These are phyloP conservation scores for Nanorana parkeri DNA, from an alignment of 2,113 vertebrate species.

Conservation along the genomic window DNA sequence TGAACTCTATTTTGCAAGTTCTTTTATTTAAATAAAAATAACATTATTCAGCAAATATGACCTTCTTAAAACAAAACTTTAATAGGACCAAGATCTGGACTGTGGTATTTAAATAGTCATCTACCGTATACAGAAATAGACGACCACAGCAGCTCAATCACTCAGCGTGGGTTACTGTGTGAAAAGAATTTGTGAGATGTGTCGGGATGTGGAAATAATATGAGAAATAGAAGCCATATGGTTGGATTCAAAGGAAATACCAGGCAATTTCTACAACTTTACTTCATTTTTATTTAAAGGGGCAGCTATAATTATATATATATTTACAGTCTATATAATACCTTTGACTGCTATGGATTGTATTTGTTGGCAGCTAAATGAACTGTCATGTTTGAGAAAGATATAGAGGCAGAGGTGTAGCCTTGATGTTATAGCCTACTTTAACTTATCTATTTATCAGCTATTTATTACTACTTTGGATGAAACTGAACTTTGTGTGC, in stretches of 20 bases:
- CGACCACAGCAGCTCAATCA: conserved; percentile 50
- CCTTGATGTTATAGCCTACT: no score
- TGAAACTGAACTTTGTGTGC: no score
- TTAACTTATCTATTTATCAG: no score
- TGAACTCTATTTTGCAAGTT: neutral
- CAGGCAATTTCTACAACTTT: conserved; percentile 72
- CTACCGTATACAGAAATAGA: conserved; percentile 52
- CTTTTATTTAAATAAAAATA: neutral
- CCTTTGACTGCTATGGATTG: no score
- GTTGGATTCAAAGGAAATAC: conserved; percentile 73
- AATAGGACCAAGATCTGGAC: conserved; percentile 43
- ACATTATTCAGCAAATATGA: conserved; percentile 20
- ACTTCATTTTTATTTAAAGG: conserved; percentile 58
- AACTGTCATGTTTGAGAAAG: no score
- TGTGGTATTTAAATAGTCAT: conserved; percentile 39
- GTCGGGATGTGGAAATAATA: conserved; percentile 62
- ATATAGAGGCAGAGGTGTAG: no score
- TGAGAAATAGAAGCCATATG: conserved; percentile 76
- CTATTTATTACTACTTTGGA: no score
- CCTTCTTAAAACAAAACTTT: conserved; percentile 20
- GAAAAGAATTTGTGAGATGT: conserved; percentile 74
- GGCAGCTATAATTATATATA: no score
- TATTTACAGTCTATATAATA: no score
- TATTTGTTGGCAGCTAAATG: no score
- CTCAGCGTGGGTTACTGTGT: conserved; percentile 57